phyloP scores from a whole-genome alignment of 2,113 vertebrate species.

The Gambusia holbrooki region DNA sequence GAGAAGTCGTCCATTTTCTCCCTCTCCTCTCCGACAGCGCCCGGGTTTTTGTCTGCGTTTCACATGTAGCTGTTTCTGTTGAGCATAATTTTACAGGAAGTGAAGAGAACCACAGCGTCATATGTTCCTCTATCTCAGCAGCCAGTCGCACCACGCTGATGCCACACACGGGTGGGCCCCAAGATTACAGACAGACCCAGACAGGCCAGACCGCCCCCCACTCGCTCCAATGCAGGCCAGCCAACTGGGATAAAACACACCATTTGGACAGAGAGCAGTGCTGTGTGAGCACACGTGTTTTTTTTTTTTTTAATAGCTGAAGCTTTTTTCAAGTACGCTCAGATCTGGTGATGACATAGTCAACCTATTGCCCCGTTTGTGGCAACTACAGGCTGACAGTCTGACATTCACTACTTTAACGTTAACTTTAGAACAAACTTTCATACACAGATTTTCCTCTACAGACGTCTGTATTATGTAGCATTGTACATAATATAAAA shows the following conservation, averaged over 20 bases:
- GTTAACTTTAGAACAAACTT: not conserved
- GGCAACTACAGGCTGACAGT: not conserved
- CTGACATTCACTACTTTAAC: not conserved
- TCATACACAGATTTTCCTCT: too few relatives aligned
- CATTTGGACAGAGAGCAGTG: not conserved
- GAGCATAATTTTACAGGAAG: slow-evolving; percentile 80
- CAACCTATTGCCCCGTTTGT: not conserved
- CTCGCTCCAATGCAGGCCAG: not conserved
- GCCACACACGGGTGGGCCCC: slow-evolving; percentile 73
- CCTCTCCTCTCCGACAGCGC: slow-evolving; percentile 35
- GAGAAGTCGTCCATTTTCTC: slow-evolving; percentile 48
- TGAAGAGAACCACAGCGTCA: slow-evolving; percentile 75
- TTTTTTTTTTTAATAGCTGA: not conserved
- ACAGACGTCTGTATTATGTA: too few relatives aligned
- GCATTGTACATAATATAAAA: too few relatives aligned
- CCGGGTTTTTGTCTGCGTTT: slow-evolving; percentile 44
- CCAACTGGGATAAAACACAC: slow-evolving; percentile 31
- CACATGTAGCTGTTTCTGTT: slow-evolving; percentile 66
- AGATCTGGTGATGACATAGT: not conserved
- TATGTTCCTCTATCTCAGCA: slow-evolving; percentile 83
- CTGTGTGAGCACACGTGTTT: not conserved
- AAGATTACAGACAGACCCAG: slow-evolving; percentile 74
- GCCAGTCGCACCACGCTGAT: slow-evolving; percentile 72
- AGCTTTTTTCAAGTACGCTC: slow-evolving; percentile 1
- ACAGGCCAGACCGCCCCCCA: slow-evolving; percentile 24